Conservation (phyloP, 2,113 vertebrate species). For the Merops nubicus region DNA sequence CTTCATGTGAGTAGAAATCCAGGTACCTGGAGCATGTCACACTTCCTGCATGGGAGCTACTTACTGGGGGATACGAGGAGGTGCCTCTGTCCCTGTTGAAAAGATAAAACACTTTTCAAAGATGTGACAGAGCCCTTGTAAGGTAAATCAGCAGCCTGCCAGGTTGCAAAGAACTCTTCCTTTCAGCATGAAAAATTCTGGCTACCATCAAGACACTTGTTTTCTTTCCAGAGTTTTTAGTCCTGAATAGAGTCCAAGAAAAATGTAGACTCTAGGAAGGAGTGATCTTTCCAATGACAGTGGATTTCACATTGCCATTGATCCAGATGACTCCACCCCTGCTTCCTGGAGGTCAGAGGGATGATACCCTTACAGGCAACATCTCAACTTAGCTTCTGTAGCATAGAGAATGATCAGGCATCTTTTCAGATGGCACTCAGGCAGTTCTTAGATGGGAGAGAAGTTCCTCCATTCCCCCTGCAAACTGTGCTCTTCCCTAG, state of each 20-base stretch:
- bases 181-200: neutral
- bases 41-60: neutral
- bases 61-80: neutral
- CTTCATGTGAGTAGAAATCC: neutral
- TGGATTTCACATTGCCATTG: neutral
- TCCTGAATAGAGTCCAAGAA: neutral
- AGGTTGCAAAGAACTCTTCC: neutral
- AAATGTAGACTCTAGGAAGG: neutral
- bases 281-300: neutral
- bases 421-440: neutral
- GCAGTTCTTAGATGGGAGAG: neutral
- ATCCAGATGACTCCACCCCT: neutral
- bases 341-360: neutral
- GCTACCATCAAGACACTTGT: neutral
- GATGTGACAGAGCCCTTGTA: neutral
- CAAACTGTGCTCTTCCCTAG: neutral
- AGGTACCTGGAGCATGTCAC: neutral
- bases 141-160: neutral
- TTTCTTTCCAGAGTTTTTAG: neutral
- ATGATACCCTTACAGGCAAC: neutral
- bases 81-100: neutral
- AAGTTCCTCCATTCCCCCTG: neutral
- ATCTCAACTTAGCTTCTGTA: neutral
- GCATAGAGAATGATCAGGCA: neutral
- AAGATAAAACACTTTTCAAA: neutral